Percentiles rank a stretch among this genome's conserved stretches.
phyloP scores from a whole-genome alignment of 2,797 vertebrate genomes.

The Clarias platycephalus region DNA sequence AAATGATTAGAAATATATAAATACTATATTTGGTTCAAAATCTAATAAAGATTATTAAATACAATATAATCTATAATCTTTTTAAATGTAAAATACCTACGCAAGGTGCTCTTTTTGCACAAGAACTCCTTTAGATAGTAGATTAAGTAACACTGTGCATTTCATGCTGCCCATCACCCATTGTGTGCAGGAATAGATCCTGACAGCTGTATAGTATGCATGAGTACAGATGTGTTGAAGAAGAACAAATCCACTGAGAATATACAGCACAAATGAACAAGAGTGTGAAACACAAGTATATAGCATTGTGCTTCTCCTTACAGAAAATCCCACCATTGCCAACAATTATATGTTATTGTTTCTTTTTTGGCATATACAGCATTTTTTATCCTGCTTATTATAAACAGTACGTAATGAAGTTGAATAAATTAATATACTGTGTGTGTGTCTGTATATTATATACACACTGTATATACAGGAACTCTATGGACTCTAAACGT shows the following conservation, averaged over 20 bases:
- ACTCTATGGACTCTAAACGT: no score
- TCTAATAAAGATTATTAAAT: not conserved
- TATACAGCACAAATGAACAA: not conserved
- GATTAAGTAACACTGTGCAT: not conserved
- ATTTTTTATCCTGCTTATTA: not conserved
- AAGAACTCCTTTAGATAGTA: not conserved
- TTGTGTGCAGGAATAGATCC: not conserved
- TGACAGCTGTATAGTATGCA: not conserved
- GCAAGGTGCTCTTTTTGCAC: not conserved
- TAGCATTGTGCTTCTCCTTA: not conserved
- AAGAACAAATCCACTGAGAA: not conserved
- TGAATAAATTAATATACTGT: no score
- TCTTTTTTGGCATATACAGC: not conserved
- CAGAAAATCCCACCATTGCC: not conserved
- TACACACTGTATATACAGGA: no score
- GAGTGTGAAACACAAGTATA: not conserved
- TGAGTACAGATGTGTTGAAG: not conserved
- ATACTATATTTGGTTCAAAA: not conserved
- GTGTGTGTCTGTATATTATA: no score
- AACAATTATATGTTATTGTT: not conserved
- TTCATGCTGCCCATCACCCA: not conserved
- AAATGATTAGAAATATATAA: not conserved
- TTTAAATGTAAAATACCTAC: not conserved
- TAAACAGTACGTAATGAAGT: no score
- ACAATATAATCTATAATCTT: not conserved